Base-by-base conservation (phyloP, 2,113 vertebrate genomes). In the Trogon surrucura region DNA sequence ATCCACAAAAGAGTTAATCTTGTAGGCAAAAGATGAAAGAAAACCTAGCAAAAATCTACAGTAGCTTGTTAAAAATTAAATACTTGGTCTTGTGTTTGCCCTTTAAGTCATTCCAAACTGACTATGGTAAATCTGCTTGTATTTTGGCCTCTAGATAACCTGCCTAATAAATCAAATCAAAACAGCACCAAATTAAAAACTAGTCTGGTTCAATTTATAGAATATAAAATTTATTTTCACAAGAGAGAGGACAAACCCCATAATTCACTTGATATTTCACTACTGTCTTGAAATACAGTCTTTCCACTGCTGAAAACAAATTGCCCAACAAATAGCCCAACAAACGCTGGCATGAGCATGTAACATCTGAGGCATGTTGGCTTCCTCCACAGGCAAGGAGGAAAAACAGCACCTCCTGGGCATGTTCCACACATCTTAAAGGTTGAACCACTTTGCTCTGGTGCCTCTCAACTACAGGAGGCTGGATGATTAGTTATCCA, bases 111-210 rank as follows among this genome's bases (percentile, higher is more conserved):
- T 84, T 92, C 64, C 80, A 92, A 69, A 14, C 38, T 56, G 15
- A 84, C 41, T 66, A 67, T 7, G 10, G 69, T 88, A 86, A 93
- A 93, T 84, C 83, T 96, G 56, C 64, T 83, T 32, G 80, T 86
- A 69, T 84, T 96, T 90, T 81, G 44, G 77, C 88, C 86, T 93
- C 88, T 56, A 81, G 86, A 96, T 95, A 93, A 93, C 83, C 77
- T 84, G 48, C 32, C 91, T 36, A 87, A 80, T 96, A 97, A 96
- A 95, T 92, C 94, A 96, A 86, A 91, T 57, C 57, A 66, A 93
- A 95, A 67, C 27, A 89, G 38, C 9, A 8, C 65, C 62, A 91
- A 89, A 95, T 89, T 92, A 94, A 93, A 94, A 91, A 66, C 34
- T 71, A 81, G 73, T 86, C 91, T 94, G 80, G 22, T 95, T 86